These are phyloP conservation scores for Caenorhabditis wallacei DNA, from an alignment of 2,888 invertebrate species.

Conservation along the genomic window DNA sequence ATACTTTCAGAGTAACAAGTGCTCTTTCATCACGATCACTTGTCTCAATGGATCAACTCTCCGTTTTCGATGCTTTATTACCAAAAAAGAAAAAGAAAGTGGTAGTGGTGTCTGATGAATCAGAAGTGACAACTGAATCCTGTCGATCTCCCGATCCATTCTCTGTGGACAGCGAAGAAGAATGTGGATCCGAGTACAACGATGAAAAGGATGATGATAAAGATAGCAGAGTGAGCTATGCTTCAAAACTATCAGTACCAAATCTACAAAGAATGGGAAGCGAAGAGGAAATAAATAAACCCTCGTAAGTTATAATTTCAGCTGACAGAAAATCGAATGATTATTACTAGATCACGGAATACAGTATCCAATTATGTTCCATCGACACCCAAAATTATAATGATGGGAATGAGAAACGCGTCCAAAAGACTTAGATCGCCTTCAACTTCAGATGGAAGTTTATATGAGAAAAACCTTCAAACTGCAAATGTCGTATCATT, in stretches of 20 bases:
- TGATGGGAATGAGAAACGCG: too few species aligned
- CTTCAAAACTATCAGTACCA: background rate
- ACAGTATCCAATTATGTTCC: too few species aligned
- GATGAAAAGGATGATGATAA: constrained; percentile 10
- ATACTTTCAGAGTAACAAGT: constrained; percentile 3
- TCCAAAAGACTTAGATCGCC: background rate
- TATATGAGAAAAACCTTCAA: background rate
- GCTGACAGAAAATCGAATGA: too few species aligned
- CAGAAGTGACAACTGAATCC: background rate
- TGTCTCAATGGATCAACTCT: constrained; percentile 12
- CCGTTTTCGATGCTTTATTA: constrained; percentile 32
- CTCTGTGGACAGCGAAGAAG: constrained; percentile 20
- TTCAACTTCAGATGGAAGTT: background rate
- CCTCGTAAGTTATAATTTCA: background rate
- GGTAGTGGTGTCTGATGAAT: background rate
- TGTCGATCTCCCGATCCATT: constrained; percentile 40
- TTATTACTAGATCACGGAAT: background rate
- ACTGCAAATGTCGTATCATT: background rate
- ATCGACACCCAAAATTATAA: too few species aligned
- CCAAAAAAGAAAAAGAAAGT: constrained; percentile 11
- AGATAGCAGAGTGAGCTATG: too few species aligned
- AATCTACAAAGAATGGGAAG: constrained; percentile 26
- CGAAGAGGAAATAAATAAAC: constrained; percentile 18
- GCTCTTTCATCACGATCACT: constrained; percentile 14
- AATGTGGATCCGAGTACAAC: background rate